Conservation (phyloP, 2,888 invertebrate species). For the Archips xylosteana region DNA sequence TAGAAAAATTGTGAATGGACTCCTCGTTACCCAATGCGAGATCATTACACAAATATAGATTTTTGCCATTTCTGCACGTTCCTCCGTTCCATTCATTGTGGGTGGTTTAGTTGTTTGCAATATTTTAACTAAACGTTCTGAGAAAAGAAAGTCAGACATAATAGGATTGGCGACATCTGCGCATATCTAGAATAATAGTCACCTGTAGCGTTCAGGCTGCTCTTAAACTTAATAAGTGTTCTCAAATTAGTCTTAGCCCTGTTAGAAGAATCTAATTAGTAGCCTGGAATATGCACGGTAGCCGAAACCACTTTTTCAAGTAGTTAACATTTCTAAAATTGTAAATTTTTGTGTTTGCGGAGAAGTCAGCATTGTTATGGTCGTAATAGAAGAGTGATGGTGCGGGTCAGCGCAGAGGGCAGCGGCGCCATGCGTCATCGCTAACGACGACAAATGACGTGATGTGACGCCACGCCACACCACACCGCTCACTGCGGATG, state of each 20-base stretch:
- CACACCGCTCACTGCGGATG: constrained; percentile 20
- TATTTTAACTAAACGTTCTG: constrained; percentile 65
- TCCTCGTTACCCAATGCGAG: constrained; percentile 77
- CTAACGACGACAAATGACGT: constrained; percentile 85
- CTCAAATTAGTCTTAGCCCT: constrained; percentile 17
- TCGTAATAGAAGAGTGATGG: constrained; percentile 79
- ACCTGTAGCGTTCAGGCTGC: constrained; percentile 20
- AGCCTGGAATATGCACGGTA: constrained; percentile 15
- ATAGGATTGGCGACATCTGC: constrained; percentile 56
- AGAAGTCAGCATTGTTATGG: constrained; percentile 47
- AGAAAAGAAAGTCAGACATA: constrained; percentile 76
- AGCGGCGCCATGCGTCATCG: constrained; percentile 81
- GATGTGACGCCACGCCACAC: constrained; percentile 54
- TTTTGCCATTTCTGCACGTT: constrained; percentile 81
- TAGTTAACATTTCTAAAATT: constrained; percentile 15
- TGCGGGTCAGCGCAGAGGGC: constrained; percentile 76
- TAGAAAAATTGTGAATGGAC: constrained; percentile 73
- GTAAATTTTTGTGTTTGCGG: constrained; percentile 15
- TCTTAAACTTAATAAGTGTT: constrained; percentile 15
- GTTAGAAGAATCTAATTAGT: constrained; percentile 18
- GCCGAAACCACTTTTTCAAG: constrained; percentile 8
- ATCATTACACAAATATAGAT: constrained; percentile 85
- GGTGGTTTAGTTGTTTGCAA: constrained; percentile 75
- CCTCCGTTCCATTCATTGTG: constrained; percentile 64
- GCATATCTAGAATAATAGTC: constrained; percentile 25